Base-by-base conservation (phyloP, 2,113 vertebrate species). In the Cepphus grylle region DNA sequence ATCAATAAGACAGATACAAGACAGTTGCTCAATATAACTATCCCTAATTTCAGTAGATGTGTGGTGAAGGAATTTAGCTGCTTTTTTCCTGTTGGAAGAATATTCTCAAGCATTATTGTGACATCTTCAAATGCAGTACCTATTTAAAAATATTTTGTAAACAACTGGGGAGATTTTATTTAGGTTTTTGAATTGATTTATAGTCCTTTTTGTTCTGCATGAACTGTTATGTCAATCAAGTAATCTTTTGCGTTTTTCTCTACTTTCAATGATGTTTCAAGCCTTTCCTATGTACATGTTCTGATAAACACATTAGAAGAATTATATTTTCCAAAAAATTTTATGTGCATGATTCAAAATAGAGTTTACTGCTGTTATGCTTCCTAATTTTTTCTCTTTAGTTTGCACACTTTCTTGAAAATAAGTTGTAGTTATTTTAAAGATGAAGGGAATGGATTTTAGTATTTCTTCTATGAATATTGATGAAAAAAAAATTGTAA, bases 151-250 rank as follows among this genome's bases (percentile, higher is more conserved):
- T 59, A 65, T n/a, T 49, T 72, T 85, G 11, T 69, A 86, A 96
- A 43, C 1, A 78, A 38, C 8, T 29, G 1, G 5, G 6, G 6
- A 49, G 5, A 18, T 0, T 1, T 18, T 18, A 61, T 77, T 65
- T 23, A 42, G 5, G 5, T 30, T 61, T 90, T 49, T 66, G 1
- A 5, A 19, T 27, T 74, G 22, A 81, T 71, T 84, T 40, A 29
- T 67, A 13, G 36, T 17, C 4, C 61, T 52, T 47, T 6, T 38
- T 56, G 59, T 58, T 90, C 49, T 61, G 8, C 2, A 5, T 36
- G 1, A 61, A 40, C 7, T 13, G 2, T n/a, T 79, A 40, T 45
- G 65, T 67, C 14, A 43, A 76, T 20, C 2, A 71, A 74, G 26
- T 26, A 78, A 15, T 55, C 63, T 50, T 87, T 82, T 49, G 5